Percentiles rank a stretch among this genome's conserved stretches.
phyloP scores from a whole-genome alignment of 2,113 vertebrate species.

The Baryphthengus martii region DNA sequence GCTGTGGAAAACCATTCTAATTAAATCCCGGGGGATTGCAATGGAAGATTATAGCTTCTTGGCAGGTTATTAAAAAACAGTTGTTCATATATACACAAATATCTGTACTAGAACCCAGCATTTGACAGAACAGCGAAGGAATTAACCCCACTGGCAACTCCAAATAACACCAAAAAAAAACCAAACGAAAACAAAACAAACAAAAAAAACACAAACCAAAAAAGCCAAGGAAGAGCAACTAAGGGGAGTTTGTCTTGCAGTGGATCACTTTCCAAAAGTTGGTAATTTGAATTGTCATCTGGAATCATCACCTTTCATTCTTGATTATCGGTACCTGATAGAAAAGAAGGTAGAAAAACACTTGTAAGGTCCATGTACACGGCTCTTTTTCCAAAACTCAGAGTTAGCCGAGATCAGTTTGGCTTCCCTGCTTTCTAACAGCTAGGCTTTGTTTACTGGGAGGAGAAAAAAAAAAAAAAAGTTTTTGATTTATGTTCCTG shows the following conservation, averaged over 20 bases:
- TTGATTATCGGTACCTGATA: neutral
- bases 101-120: constrained; percentile 71
- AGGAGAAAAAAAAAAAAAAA: rapidly evolving
- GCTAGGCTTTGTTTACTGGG: neutral
- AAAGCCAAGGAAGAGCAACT: neutral
- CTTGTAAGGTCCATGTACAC: neutral
- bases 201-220: neutral
- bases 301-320: neutral
- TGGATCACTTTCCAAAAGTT: neutral
- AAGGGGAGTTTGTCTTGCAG: neutral
- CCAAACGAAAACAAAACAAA: neutral
- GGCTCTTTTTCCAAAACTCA: neutral
- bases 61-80: constrained; percentile 86
- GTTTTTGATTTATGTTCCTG: neutral
- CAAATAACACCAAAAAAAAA: neutral
- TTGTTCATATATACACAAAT: constrained; percentile 84
- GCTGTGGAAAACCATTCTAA: constrained; percentile 81
- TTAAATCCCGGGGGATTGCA: constrained; percentile 79
- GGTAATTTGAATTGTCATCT: neutral
- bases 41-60: constrained; percentile 81
- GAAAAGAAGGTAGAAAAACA: neutral
- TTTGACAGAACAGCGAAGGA: constrained; percentile 73
- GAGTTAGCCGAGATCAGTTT: neutral
- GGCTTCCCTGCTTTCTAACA: neutral
- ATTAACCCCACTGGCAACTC: constrained; percentile 70